A percentile compares a stretch with the other conserved stretches of the same genome.
phyloP scores from a whole-genome alignment of 2,113 vertebrate genomes.

The Hippocampus barbouri region DNA sequence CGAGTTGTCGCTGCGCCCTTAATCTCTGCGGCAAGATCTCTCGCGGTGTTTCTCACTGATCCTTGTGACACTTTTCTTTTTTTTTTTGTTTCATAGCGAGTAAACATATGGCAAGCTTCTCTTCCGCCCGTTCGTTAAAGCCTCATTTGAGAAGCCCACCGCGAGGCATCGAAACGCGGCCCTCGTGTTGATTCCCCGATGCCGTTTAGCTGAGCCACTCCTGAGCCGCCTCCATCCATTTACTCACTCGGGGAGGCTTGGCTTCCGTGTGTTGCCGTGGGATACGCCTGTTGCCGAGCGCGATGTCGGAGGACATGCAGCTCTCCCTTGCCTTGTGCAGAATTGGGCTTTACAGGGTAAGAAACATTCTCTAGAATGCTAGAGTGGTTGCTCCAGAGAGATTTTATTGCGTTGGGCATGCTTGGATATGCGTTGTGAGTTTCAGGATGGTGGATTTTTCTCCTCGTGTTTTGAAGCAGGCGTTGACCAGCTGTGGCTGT shows the following conservation, averaged over 20 bases:
- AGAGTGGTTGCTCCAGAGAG: constrained; percentile 1
- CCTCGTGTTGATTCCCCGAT: constrained; percentile 50
- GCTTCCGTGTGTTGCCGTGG: constrained; percentile 70
- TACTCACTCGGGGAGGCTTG: constrained; percentile 54
- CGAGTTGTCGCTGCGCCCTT: constrained; percentile 53
- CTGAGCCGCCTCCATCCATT: constrained; percentile 56
- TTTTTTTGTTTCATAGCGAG: constrained; percentile 31
- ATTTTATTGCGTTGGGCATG: background rate
- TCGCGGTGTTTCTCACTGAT: constrained; percentile 48
- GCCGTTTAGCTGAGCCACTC: constrained; percentile 44
- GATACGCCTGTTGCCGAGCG: constrained; percentile 72
- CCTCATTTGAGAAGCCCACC: constrained; percentile 13
- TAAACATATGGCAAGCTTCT: constrained; percentile 19
- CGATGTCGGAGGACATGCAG: constrained; percentile 89
- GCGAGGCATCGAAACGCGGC: constrained; percentile 29
- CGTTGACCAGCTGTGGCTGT: constrained; percentile 21
- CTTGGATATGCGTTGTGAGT: constrained; percentile 7
- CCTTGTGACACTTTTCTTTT: constrained; percentile 20
- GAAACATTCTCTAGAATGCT: constrained; percentile 34
- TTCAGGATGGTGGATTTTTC: constrained; percentile 7
- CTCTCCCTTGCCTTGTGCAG: constrained; percentile 87
- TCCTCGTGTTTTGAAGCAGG: constrained; percentile 26
- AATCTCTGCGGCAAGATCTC: constrained; percentile 64
- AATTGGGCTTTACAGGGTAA: constrained; percentile 90
- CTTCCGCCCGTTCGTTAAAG: constrained; percentile 10